Percentiles rank a stretch among this genome's conserved stretches.
phyloP scores from a whole-genome alignment of 2,888 invertebrate genomes.

The Tipula lateralis region DNA sequence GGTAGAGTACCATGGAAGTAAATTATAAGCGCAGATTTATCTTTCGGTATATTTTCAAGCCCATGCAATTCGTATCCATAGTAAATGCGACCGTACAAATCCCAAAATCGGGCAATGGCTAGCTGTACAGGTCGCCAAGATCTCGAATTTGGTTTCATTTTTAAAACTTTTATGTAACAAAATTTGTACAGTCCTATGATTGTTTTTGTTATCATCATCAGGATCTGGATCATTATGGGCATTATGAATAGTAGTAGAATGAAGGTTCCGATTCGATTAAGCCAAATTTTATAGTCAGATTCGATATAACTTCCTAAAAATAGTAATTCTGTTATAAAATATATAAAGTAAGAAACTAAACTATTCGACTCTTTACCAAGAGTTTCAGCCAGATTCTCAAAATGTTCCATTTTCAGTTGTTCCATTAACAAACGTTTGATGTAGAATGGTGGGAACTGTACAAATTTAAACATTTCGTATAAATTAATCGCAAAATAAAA shows the following conservation, averaged over 20 bases:
- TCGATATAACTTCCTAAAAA: not conserved
- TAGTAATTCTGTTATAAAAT: not conserved
- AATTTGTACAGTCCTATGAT: not conserved
- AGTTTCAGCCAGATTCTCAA: not conserved
- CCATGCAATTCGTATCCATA: constrained; percentile 74
- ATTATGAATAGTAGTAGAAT: not conserved
- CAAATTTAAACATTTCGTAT: not conserved
- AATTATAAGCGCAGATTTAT: constrained; percentile 80
- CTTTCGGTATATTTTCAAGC: constrained; percentile 81
- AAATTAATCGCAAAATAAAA: not conserved
- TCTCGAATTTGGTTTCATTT: not conserved
- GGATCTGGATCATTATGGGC: not conserved
- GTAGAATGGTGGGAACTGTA: not conserved
- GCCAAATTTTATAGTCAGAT: not conserved
- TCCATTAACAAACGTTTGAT: not conserved
- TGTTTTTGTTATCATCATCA: not conserved
- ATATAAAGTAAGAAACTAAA: not conserved
- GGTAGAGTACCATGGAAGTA: constrained; percentile 98
- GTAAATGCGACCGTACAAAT: not conserved
- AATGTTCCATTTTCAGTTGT: not conserved
- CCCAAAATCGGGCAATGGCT: not conserved
- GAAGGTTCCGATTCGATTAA: not conserved
- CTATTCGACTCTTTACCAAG: not conserved
- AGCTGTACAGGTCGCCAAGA: not conserved
- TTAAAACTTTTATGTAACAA: not conserved